Percentiles rank a stretch among this genome's conserved stretches.
These are phyloP conservation scores for Urocitellus parryii DNA, from an alignment of 2,113 vertebrate species.

Conservation along the genomic window DNA sequence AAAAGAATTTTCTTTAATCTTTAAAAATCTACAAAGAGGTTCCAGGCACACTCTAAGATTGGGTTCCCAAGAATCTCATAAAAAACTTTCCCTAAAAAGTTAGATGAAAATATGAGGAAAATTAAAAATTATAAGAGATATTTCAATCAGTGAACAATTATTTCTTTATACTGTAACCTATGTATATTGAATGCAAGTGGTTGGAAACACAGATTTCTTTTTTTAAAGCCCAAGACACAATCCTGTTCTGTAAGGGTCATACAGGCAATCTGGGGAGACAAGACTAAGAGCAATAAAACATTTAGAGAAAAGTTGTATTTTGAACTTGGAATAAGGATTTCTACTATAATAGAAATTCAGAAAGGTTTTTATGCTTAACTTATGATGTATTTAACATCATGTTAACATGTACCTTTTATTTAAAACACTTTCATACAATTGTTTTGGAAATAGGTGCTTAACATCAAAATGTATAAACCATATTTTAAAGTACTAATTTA, in stretches of 20 bases:
- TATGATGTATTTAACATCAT: neutral
- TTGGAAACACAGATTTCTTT: neutral
- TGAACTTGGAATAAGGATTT: neutral
- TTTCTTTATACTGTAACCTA: constrained; percentile 8
- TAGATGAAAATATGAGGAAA: constrained; percentile 12
- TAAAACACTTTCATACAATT: neutral
- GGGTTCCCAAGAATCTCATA: neutral
- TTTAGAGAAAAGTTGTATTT: neutral
- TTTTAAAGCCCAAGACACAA: neutral
- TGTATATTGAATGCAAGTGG: neutral
- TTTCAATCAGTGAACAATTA: neutral
- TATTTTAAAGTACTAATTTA: constrained; percentile 7
- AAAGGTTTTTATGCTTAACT: neutral
- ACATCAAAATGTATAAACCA: neutral
- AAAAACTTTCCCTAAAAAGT: constrained; percentile 8
- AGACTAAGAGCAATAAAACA: neutral
- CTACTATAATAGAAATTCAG: neutral
- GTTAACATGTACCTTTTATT: neutral
- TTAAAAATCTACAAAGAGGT: constrained; percentile 9
- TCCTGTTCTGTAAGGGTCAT: neutral
- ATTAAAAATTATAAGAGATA: neutral
- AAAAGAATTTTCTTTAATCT: constrained; percentile 4
- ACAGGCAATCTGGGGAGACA: neutral
- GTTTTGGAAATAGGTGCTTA: neutral
- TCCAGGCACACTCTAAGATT: neutral